Evolutionary conservation across 2,113 vertebrate species (phyloP).

Genomic region (Boulengeromyrus knoepffleri): DNA sequence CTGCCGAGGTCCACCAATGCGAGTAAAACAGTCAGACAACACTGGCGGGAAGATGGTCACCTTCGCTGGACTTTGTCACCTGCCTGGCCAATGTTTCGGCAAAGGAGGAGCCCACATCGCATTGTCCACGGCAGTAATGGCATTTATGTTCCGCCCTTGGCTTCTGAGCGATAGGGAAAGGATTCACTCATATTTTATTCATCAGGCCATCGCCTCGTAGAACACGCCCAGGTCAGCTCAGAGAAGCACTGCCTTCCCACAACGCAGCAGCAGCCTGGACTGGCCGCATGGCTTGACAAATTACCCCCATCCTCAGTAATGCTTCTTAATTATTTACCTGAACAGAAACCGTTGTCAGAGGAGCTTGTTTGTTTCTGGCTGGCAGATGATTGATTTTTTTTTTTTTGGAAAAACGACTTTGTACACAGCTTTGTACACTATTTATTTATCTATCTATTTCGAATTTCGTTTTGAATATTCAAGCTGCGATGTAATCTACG

Average conservation of each 20-base stretch:
- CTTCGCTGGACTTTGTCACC: neutral
- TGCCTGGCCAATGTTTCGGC: neutral
- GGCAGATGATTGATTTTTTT: conserved; percentile 35
- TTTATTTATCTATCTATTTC: neutral
- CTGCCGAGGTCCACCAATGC: neutral
- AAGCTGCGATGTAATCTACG: neutral
- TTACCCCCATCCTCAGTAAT: conserved; percentile 43
- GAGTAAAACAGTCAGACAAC: neutral
- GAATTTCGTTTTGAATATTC: neutral
- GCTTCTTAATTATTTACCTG: conserved; percentile 47
- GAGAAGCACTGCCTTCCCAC: conserved; percentile 15
- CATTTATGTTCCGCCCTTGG: neutral
- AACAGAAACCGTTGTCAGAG: conserved; percentile 32
- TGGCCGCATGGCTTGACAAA: conserved; percentile 41
- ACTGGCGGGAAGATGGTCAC: neutral
- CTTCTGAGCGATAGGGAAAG: neutral
- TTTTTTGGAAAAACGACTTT: conserved; percentile 24
- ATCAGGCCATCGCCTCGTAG: neutral
- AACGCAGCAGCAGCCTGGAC: conserved; percentile 28
- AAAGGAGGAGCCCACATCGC: neutral
- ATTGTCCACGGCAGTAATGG: neutral
- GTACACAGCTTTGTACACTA: neutral
- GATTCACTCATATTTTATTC: neutral
- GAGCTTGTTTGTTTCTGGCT: conserved; percentile 22
- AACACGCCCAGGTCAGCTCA: neutral